Evolutionary conservation across 2,113 vertebrate genomes (phyloP).

Genomic region (Calcarius ornatus): DNA sequence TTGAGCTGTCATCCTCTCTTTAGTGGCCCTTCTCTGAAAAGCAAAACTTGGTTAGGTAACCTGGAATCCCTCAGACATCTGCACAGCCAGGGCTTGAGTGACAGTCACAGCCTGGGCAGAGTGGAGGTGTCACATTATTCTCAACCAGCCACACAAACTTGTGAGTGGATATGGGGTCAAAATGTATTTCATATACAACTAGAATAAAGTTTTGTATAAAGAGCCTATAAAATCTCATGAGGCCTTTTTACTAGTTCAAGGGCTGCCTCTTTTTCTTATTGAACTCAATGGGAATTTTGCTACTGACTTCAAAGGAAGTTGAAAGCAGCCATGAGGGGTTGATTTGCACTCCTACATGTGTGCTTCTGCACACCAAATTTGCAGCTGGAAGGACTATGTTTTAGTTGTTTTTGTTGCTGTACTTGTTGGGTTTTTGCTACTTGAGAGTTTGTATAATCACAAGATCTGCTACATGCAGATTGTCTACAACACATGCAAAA

Average conservation of each 20-base stretch:
- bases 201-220: slow-evolving; percentile 22
- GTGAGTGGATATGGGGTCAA: not conserved
- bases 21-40: not conserved
- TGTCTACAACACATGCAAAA: not conserved
- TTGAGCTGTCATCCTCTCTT: slow-evolving; percentile 14
- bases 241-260: slow-evolving; percentile 38
- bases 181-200: not conserved
- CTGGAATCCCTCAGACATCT: not conserved
- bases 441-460: not conserved
- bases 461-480: not conserved
- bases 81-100: not conserved
- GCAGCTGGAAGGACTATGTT: slow-evolving; percentile 18
- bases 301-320: slow-evolving; percentile 61
- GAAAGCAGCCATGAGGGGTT: slow-evolving; percentile 43
- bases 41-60: not conserved
- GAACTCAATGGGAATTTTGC: slow-evolving; percentile 55
- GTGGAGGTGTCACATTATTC: not conserved
- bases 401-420: not conserved
- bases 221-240: slow-evolving; percentile 34
- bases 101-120: not conserved
- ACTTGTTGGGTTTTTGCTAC: not conserved
- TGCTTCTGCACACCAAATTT: slow-evolving; percentile 43
- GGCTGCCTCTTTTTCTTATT: slow-evolving; percentile 16
- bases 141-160: not conserved
- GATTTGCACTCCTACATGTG: slow-evolving; percentile 39